phyloP scores from a whole-genome alignment of 2,888 invertebrate species.

The Steinernema carpocapsae region DNA sequence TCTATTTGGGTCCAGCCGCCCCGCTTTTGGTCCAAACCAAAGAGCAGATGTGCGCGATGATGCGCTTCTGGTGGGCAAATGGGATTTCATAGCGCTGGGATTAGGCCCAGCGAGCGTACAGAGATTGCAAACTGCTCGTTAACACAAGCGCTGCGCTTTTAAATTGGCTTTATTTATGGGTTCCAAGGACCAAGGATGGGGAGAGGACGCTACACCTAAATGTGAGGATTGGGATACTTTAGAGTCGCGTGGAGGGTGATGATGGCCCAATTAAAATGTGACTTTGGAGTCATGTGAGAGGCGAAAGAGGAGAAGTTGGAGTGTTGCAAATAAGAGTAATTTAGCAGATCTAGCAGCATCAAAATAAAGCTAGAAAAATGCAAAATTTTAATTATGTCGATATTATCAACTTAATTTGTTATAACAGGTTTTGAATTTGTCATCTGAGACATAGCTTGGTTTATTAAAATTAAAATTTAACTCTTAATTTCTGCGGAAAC shows the following conservation, averaged over 20 bases:
- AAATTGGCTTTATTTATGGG: conserved; percentile 35
- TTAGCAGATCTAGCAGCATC: too few species aligned
- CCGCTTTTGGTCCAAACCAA: conserved; percentile 13
- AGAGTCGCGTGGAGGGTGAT: neutral
- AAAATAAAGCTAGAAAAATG: too few species aligned
- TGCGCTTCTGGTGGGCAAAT: neutral
- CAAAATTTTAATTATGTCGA: too few species aligned
- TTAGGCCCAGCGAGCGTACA: neutral
- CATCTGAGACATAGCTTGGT: too few species aligned
- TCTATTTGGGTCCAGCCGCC: neutral
- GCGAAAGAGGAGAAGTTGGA: neutral
- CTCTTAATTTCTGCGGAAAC: too few species aligned
- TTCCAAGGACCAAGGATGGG: neutral
- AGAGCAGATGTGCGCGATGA: neutral
- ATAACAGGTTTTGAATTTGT: too few species aligned
- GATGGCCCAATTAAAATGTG: conserved; percentile 27
- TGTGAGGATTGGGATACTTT: neutral
- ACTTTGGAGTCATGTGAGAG: neutral
- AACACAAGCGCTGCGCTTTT: conserved; percentile 24
- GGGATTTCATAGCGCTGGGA: conserved; percentile 12
- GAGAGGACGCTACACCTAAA: neutral
- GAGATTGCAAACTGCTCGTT: conserved; percentile 35
- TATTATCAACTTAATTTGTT: too few species aligned
- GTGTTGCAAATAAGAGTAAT: neutral
- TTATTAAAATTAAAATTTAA: too few species aligned